phyloP scores from a whole-genome alignment of 1,140 invertebrate species.

The Littorina saxatilis region DNA sequence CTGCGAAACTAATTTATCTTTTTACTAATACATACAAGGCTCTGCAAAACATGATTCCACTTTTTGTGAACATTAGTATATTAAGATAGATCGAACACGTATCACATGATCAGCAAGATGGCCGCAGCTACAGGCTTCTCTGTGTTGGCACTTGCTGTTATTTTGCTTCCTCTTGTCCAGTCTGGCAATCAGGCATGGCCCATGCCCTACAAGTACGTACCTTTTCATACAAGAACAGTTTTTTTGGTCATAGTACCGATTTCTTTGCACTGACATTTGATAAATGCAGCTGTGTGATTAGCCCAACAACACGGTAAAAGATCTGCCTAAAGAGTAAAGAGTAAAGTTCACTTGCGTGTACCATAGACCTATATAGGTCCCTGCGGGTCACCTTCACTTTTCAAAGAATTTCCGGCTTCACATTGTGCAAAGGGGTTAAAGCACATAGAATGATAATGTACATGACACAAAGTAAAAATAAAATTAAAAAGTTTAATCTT shows the following conservation, averaged over 20 bases:
- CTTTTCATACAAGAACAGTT: too few relatives aligned
- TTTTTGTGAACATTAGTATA: not conserved
- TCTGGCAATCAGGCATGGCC: not conserved
- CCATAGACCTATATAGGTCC: too few relatives aligned
- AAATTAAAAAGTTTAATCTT: not conserved
- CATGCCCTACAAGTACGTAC: slow-evolving; percentile 2
- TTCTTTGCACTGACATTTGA: too few relatives aligned
- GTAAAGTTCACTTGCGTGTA: too few relatives aligned
- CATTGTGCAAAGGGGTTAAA: too few relatives aligned
- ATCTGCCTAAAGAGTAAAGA: too few relatives aligned
- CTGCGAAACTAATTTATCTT: too few relatives aligned
- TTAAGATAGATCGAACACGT: not conserved
- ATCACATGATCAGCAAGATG: slow-evolving; percentile 30
- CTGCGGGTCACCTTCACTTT: not conserved
- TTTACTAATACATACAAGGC: too few relatives aligned
- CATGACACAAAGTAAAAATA: not conserved
- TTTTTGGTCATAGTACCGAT: too few relatives aligned
- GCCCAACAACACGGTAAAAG: too few relatives aligned
- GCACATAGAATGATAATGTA: not conserved
- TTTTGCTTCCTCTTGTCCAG: not conserved
- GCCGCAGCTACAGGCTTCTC: not conserved
- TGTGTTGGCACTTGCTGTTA: slow-evolving; percentile 5
- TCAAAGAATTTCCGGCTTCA: not conserved
- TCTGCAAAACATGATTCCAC: too few relatives aligned
- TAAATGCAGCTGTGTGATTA: too few relatives aligned